These are phyloP conservation scores for Paragorgia papillata DNA, from an alignment of 92 coral and sea anemone genomes.

Conservation along the genomic window DNA sequence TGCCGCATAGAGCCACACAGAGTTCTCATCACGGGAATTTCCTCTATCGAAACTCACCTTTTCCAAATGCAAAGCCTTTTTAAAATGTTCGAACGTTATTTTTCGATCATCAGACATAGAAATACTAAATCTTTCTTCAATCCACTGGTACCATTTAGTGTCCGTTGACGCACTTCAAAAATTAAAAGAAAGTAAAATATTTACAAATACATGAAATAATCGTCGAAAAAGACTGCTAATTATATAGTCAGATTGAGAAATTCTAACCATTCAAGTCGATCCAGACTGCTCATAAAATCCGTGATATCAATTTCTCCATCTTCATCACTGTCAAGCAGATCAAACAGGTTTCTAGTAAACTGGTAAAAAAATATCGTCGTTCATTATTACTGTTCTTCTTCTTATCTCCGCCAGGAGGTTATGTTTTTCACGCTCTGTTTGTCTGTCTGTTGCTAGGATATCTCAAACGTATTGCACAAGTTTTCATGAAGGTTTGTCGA, in stretches of 20 bases:
- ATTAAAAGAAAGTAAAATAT: background rate
- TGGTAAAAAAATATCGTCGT: background rate
- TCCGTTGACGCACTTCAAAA: slow-evolving; percentile 33
- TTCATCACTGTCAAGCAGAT: slow-evolving; percentile 38
- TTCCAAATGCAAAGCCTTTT: slow-evolving; percentile 28
- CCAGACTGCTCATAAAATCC: slow-evolving; percentile 42
- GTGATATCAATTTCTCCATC: slow-evolving; percentile 45
- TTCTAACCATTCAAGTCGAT: slow-evolving; percentile 42
- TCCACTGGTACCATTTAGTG: slow-evolving; percentile 45
- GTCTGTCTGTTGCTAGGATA: too few relatives aligned
- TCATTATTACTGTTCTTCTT: background rate
- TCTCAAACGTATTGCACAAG: too few relatives aligned
- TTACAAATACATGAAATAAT: background rate
- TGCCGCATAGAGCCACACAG: too few relatives aligned
- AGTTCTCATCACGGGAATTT: too few relatives aligned
- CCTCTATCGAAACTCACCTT: slow-evolving; percentile 16
- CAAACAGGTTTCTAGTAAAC: slow-evolving; percentile 36
- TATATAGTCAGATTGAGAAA: too few relatives aligned
- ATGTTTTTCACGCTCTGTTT: too few relatives aligned
- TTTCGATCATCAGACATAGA: slow-evolving; percentile 35
- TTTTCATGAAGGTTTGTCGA: too few relatives aligned
- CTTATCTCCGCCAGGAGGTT: too few relatives aligned
- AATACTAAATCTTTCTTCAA: slow-evolving; percentile 37
- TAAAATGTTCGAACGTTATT: slow-evolving; percentile 36
- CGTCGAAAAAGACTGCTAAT: background rate